Evolutionary conservation across 1,140 invertebrate species (phyloP).

Genomic region (Apis florea): DNA sequence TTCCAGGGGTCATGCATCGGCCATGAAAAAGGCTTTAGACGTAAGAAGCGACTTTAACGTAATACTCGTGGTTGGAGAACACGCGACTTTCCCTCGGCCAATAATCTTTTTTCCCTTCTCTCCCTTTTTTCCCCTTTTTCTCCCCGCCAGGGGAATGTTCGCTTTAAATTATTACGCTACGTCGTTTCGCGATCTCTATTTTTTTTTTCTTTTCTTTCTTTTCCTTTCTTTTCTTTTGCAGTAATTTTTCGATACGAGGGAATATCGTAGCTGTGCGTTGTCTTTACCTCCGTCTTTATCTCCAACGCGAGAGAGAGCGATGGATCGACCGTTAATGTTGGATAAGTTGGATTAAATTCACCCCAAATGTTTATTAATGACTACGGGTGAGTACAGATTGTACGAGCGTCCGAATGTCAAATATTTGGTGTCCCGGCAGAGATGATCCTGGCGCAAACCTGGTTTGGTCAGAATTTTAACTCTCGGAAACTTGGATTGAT

Average conservation of each 20-base stretch:
- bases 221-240: background rate
- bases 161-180: background rate
- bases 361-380: background rate
- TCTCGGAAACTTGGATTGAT: too few relatives aligned
- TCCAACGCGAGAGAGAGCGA: too few relatives aligned
- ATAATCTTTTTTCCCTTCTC: background rate
- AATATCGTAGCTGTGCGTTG: too few relatives aligned
- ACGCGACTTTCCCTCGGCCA: constrained; percentile 1
- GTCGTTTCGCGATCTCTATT: too few relatives aligned
- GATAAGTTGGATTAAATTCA: background rate
- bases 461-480: constrained; percentile 7
- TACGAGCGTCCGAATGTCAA: background rate
- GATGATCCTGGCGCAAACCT: background rate
- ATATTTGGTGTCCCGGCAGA: constrained; percentile 11
- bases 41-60: constrained; percentile 47
- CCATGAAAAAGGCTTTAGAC: constrained; percentile 51
- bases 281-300: too few relatives aligned
- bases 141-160: too few relatives aligned
- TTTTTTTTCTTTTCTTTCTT: background rate
- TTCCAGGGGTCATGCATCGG: constrained; percentile 19
- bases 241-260: constrained; percentile 1
- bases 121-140: background rate
- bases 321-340: background rate
- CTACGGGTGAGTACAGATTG: background rate
- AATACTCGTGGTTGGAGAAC: constrained; percentile 17